Base-by-base conservation (phyloP, 2,888 invertebrate genomes). In the Micoletzkya japonica region DNA sequence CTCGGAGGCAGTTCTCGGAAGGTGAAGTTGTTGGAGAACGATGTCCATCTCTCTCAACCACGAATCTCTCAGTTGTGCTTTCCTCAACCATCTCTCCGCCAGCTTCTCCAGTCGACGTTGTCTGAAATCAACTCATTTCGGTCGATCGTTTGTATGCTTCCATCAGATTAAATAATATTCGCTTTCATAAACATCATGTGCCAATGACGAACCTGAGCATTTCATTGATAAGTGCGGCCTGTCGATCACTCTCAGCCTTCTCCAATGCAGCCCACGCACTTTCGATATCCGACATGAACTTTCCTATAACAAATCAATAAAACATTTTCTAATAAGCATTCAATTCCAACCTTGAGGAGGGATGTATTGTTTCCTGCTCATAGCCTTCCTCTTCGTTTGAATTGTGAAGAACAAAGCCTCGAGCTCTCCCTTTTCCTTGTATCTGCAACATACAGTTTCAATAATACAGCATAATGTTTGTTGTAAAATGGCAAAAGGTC, bases 361-460 rank as follows among this genome's bases (percentile, higher is more conserved):
- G 17, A 74, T 73, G 70, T 83, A 86, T 2, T 76, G 72, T 67
- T 78, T 80, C 10, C 82, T 70, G 28, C 93, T 92, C 77, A 96
- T 88, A n/a, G 95, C 93, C 87, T 95, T 96, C 79, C 95, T 89
- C 87, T 93, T 91, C 0, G 95, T 95, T 87, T 97, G 97, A 81
- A 98, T 95, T 86, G 94, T 92, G 87, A 97, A 98, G 86, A 92
- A 95, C 49, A 95, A 88, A 0, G 93, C 97, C 87, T 98, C 95
- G 80, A 96, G 93, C 88, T 97, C 96, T 78, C 95, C 95, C 70
- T 95, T 91, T 87, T 98, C 97, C 86, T 92, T 94, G 87, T 96
- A 96, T 86, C 93, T 92, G 72, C 24, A 81, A 72, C 32, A n/a
- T 20, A 20, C 24, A 14, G 17, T 20, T 20, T 58, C 7, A 28